These are phyloP conservation scores for Pseudotriccus pelzelni DNA, from an alignment of 2,797 vertebrate genomes.

Conservation along the genomic window DNA sequence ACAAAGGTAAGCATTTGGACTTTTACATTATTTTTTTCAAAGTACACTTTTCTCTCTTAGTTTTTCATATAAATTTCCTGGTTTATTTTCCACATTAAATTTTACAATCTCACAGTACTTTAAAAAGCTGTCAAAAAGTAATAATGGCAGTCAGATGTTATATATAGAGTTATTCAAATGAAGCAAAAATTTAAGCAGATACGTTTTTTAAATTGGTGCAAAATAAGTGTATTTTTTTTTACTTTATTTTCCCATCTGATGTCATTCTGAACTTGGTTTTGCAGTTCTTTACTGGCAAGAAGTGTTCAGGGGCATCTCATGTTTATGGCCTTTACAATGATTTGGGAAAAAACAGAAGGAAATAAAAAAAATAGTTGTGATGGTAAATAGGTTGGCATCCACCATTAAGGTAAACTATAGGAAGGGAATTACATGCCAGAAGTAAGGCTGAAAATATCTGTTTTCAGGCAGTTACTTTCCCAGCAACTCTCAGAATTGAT, in stretches of 20 bases:
- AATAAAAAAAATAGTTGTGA: background rate
- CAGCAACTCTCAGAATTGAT: background rate
- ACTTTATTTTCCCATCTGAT: background rate
- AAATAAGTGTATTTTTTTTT: too few relatives aligned
- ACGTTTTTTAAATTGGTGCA: background rate
- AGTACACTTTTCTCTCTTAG: background rate
- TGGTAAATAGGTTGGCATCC: background rate
- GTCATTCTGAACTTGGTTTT: background rate
- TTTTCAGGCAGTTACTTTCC: background rate
- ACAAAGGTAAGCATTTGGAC: conserved; percentile 83
- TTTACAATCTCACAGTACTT: background rate
- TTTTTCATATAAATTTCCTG: background rate
- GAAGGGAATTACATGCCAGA: background rate
- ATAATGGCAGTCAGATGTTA: background rate
- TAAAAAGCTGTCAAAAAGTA: background rate
- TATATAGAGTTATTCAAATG: background rate
- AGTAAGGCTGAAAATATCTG: background rate
- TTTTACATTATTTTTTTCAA: background rate
- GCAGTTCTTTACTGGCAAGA: background rate
- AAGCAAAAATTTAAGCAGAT: background rate
- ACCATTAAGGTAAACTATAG: background rate
- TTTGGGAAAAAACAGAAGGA: background rate
- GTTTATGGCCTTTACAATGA: background rate
- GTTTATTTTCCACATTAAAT: background rate
- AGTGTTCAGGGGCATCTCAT: background rate